Evolutionary conservation across 23 tunicate species (phyloP).

Genomic region (Halocynthia roretzi): DNA sequence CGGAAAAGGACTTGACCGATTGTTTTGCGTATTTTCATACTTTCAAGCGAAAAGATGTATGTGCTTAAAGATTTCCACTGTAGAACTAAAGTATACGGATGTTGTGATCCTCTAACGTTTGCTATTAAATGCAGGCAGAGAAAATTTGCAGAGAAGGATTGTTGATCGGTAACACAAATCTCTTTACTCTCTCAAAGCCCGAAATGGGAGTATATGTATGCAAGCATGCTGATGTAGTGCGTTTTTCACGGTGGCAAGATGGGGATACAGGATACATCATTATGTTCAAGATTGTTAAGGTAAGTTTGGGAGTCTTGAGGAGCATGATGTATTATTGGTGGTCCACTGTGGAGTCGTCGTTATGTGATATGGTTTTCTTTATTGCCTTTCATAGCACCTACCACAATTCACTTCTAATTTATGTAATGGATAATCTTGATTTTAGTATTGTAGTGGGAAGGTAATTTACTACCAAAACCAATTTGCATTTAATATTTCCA

Average conservation of each 20-base stretch:
- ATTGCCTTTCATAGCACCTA: neutral
- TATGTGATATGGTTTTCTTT: neutral
- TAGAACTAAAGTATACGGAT: too few species aligned
- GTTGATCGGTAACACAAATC: constrained; percentile 30
- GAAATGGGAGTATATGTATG: constrained; percentile 77
- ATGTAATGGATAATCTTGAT: too few species aligned
- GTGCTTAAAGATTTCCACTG: neutral
- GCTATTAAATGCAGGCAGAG: constrained; percentile 22
- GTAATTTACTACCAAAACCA: too few species aligned
- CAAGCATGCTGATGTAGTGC: constrained; percentile 80
- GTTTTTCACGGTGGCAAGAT: constrained; percentile 23
- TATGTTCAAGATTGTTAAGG: constrained; percentile 77
- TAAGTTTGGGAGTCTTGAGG: neutral
- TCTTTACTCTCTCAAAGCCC: constrained; percentile 62
- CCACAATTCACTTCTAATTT: neutral
- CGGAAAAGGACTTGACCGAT: constrained; percentile 64
- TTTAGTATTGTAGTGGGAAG: too few species aligned
- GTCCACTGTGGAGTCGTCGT: too few species aligned
- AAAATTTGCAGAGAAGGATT: constrained; percentile 59
- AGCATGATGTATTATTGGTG: too few species aligned
- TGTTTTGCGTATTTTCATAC: constrained; percentile 35
- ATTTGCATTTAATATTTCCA: too few species aligned
- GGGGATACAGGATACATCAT: constrained; percentile 39
- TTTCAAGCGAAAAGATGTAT: constrained; percentile 29
- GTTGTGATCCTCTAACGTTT: neutral